phyloP scores from a whole-genome alignment of 2,888 invertebrate genomes.

The Drosophila diplacantha region DNA sequence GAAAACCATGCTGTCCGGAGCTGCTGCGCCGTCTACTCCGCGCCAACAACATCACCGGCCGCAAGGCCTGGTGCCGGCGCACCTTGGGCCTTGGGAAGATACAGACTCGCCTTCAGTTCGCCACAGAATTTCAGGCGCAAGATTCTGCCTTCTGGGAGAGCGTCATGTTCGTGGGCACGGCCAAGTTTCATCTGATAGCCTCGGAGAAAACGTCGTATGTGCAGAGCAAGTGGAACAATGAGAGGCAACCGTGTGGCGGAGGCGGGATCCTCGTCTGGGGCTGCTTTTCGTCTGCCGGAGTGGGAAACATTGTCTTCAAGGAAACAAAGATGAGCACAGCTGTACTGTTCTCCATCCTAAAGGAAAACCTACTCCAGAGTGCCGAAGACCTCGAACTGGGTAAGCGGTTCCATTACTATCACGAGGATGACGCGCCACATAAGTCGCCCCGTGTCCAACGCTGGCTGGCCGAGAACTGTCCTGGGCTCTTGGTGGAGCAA shows the following conservation, averaged over 20 bases:
- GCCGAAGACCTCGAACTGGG: conserved; percentile 4
- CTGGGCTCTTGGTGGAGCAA: neutral
- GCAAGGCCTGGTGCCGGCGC: neutral
- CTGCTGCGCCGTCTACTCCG: conserved; percentile 1
- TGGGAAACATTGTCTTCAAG: conserved; percentile 4
- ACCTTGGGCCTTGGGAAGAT: neutral
- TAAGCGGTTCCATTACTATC: neutral
- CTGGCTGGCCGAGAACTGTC: conserved; percentile 1
- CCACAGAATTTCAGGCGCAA: neutral
- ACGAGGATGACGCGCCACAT: neutral
- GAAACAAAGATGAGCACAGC: neutral
- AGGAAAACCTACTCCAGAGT: conserved; percentile 1
- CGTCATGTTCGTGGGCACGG: conserved; percentile 3
- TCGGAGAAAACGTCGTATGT: conserved; percentile 4
- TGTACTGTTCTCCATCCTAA: neutral
- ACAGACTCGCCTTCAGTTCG: neutral
- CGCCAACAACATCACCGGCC: conserved; percentile 1
- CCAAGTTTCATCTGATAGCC: conserved; percentile 8
- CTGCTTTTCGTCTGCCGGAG: conserved; percentile 1
- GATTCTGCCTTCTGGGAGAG: neutral
- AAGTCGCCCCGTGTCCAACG: neutral
- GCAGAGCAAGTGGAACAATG: conserved; percentile 12
- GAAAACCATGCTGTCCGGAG: conserved; percentile 1
- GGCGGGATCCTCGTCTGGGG: conserved; percentile 4
- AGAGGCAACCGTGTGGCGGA: conserved; percentile 4